phyloP scores from a whole-genome alignment of 2,113 vertebrate genomes.

The Psittacula cyanocephala region DNA sequence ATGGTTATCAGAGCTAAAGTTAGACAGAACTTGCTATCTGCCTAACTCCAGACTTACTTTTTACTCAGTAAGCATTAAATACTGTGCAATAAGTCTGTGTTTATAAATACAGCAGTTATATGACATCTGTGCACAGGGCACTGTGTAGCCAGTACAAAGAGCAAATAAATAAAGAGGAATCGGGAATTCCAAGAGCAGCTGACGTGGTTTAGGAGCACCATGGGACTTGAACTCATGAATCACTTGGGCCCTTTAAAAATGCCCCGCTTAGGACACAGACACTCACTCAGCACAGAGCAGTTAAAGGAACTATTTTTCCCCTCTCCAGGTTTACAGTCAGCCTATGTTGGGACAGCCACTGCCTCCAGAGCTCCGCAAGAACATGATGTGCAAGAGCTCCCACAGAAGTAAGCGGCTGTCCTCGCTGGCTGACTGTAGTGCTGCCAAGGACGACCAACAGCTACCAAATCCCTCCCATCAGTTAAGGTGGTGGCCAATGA shows the following conservation, averaged over 20 bases:
- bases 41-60: background rate
- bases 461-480: background rate
- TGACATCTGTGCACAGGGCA: background rate
- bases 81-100: background rate
- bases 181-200: background rate
- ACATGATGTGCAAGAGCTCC: background rate
- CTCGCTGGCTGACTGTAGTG: accelerated
- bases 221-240: background rate
- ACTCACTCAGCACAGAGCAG: background rate
- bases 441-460: background rate
- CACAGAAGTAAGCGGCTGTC: accelerated
- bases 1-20: constrained; percentile 36
- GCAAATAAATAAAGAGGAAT: constrained; percentile 8
- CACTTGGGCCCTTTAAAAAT: background rate
- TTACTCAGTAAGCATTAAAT: background rate
- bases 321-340: background rate
- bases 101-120: background rate
- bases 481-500: background rate
- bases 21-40: background rate
- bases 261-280: background rate
- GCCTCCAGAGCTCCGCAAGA: background rate
- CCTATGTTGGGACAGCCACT: accelerated
- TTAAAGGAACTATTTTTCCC: background rate
- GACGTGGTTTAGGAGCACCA: background rate
- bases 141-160: background rate